These are phyloP conservation scores for Myiagra hebetior DNA, from an alignment of 2,113 vertebrate species.

Conservation along the genomic window DNA sequence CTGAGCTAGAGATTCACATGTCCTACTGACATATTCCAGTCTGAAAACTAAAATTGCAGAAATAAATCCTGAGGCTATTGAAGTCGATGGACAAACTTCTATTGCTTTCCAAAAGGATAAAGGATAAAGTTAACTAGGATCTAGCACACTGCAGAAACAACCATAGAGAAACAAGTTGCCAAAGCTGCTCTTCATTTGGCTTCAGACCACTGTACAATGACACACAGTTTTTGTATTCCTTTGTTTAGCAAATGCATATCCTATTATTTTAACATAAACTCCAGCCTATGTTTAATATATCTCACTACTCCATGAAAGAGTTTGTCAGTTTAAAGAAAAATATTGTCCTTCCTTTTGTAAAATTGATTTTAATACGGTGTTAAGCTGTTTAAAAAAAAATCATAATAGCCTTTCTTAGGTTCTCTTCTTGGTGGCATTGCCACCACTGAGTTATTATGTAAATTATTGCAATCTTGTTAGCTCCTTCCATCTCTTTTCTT, in stretches of 20 bases:
- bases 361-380: constrained; percentile 38
- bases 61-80: background rate
- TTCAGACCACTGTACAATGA: background rate
- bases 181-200: background rate
- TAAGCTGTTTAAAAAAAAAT: constrained; percentile 67
- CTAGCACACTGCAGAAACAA: background rate
- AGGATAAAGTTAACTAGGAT: background rate
- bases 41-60: background rate
- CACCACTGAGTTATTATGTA: constrained; percentile 80
- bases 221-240: background rate
- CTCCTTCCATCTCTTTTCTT: constrained; percentile 72
- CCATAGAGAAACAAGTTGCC: background rate
- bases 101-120: background rate
- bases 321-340: constrained; percentile 67
- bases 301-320: background rate
- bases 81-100: background rate
- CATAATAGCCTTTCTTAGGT: constrained; percentile 54
- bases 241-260: background rate
- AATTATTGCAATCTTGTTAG: constrained; percentile 82
- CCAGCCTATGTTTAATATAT: background rate
- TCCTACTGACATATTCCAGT: background rate
- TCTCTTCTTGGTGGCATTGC: constrained; percentile 62
- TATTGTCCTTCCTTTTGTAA: constrained; percentile 60
- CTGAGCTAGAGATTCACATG: background rate
- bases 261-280: constrained; percentile 11